These are phyloP conservation scores for Bursaphelenchus okinawaensis DNA, from an alignment of 2,888 invertebrate genomes.

Conservation along the genomic window DNA sequence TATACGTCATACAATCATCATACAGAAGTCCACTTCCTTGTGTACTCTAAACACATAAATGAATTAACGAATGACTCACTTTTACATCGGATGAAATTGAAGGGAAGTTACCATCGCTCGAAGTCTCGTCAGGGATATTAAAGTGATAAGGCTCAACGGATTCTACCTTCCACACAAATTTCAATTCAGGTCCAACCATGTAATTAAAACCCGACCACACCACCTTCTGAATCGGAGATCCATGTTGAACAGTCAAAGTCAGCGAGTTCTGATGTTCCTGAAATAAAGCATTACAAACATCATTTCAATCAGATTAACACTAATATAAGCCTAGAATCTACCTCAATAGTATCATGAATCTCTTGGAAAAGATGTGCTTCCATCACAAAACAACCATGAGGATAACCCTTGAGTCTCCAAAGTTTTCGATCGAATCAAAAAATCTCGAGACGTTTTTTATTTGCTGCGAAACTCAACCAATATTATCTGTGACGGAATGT, in stretches of 20 bases:
- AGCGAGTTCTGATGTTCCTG: slow-evolving; percentile 25
- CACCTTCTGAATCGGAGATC: slow-evolving; percentile 41
- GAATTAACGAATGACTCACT: neutral
- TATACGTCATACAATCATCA: slow-evolving; percentile 2
- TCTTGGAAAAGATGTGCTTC: slow-evolving; percentile 32
- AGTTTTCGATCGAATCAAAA: neutral
- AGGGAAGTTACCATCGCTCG: slow-evolving; percentile 8
- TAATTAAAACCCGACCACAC: slow-evolving; percentile 54
- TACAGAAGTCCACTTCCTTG: slow-evolving; percentile 9
- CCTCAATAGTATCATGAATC: slow-evolving; percentile 28
- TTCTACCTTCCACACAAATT: slow-evolving; percentile 46
- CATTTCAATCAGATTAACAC: too few relatives aligned
- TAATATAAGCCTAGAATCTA: slow-evolving; percentile 11
- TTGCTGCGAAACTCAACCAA: neutral
- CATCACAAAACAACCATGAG: slow-evolving; percentile 14
- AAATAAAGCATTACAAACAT: slow-evolving; percentile 15
- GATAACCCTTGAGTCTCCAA: neutral
- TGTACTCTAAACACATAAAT: slow-evolving; percentile 3
- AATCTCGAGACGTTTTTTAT: neutral
- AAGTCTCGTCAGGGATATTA: neutral
- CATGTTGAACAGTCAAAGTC: slow-evolving; percentile 17
- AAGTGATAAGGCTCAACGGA: neutral
- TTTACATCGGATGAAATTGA: slow-evolving; percentile 3
- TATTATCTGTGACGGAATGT: neutral
- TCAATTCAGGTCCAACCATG: slow-evolving; percentile 50